Percentiles rank a stretch among this genome's conserved stretches.
phyloP scores from a whole-genome alignment of 92 coral and sea anemone genomes.

The Parazoanthus darwini region DNA sequence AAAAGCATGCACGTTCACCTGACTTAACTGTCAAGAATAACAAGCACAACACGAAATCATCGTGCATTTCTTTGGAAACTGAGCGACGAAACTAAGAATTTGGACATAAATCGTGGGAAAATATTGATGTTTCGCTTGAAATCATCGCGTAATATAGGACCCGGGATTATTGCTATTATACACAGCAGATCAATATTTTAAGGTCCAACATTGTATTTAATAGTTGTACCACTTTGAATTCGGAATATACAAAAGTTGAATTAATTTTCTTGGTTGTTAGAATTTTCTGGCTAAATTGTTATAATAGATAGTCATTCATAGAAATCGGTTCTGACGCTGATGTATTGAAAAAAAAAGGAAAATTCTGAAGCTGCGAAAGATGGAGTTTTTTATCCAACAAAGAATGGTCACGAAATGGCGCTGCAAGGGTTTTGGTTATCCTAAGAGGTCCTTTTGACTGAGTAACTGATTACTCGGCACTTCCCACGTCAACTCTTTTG shows the following conservation, averaged over 20 bases:
- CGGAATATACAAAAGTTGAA: neutral
- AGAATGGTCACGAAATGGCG: too few relatives aligned
- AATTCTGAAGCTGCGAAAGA: too few relatives aligned
- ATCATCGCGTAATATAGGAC: neutral
- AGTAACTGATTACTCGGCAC: too few relatives aligned
- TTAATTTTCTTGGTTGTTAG: neutral
- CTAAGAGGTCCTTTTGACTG: too few relatives aligned
- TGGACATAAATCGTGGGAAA: neutral
- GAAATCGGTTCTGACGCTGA: too few relatives aligned
- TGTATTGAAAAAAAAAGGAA: too few relatives aligned
- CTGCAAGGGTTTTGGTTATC: too few relatives aligned
- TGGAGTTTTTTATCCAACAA: too few relatives aligned
- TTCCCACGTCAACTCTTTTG: too few relatives aligned
- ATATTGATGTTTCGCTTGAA: neutral
- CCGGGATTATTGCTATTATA: neutral
- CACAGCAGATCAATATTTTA: neutral
- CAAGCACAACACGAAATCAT: neutral
- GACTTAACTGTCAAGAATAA: neutral
- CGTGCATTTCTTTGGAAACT: conserved; percentile 13
- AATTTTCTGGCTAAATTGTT: neutral
- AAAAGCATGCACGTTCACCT: neutral
- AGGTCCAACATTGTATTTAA: neutral
- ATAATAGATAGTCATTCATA: too few relatives aligned
- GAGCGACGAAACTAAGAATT: neutral
- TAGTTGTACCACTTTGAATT: neutral